phyloP scores from a whole-genome alignment of 2,888 invertebrate genomes.

The Caenorhabditis sp. region DNA sequence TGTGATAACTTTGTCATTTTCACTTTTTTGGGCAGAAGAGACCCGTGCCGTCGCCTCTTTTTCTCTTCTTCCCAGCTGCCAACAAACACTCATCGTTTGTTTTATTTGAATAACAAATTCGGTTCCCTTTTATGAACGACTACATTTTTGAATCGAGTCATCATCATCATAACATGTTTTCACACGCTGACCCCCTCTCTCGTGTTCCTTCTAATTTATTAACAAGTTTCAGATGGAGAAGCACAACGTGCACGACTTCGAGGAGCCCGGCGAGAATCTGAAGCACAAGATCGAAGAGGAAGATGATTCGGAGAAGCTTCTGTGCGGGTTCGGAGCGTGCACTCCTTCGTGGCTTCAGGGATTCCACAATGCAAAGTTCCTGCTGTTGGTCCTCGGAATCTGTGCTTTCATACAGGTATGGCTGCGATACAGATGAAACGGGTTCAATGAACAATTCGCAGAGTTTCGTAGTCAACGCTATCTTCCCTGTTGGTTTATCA shows the following conservation, averaged over 20 bases:
- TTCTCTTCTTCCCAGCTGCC: slow-evolving; percentile 3
- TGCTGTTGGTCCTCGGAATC: slow-evolving; percentile 75
- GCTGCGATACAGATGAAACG: too few relatives aligned
- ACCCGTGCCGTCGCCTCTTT: background rate
- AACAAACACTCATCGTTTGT: slow-evolving; percentile 12
- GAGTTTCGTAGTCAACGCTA: slow-evolving; percentile 77
- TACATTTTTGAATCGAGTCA: background rate
- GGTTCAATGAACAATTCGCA: slow-evolving; percentile 27
- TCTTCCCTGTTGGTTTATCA: slow-evolving; percentile 77
- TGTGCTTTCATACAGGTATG: slow-evolving; percentile 80
- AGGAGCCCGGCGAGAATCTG: slow-evolving; percentile 62
- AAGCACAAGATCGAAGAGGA: slow-evolving; percentile 54
- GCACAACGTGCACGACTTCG: slow-evolving; percentile 65
- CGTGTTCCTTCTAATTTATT: slow-evolving; percentile 15
- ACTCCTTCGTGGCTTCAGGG: slow-evolving; percentile 76
- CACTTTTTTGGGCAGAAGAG: slow-evolving; percentile 29
- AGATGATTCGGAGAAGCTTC: slow-evolving; percentile 61
- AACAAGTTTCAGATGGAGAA: slow-evolving; percentile 61
- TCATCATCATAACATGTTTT: slow-evolving; percentile 33
- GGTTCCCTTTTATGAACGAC: slow-evolving; percentile 18
- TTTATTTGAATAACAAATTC: slow-evolving; percentile 39
- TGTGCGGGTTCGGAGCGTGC: slow-evolving; percentile 76
- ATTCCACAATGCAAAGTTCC: slow-evolving; percentile 76
- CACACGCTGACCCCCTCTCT: background rate
- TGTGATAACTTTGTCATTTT: slow-evolving; percentile 52